phyloP scores from a whole-genome alignment of 2,797 vertebrate genomes.

The Bradypus variegatus region DNA sequence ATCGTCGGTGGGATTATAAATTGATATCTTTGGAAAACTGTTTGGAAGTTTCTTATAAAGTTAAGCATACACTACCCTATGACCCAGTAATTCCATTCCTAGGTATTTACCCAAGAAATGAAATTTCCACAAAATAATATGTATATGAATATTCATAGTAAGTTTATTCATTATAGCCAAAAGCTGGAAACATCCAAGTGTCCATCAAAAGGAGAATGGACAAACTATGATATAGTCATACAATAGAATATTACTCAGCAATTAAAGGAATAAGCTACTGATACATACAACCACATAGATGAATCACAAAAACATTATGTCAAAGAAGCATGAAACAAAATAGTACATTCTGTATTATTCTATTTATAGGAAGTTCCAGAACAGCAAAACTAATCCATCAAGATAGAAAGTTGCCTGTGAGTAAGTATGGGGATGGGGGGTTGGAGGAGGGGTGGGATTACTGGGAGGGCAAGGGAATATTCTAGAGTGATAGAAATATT shows the following conservation, averaged over 20 bases:
- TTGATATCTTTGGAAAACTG: neutral
- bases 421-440: neutral
- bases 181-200: neutral
- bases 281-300: neutral
- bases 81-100: neutral
- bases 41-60: neutral
- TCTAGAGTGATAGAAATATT: neutral
- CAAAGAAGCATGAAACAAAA: neutral
- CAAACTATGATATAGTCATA: neutral
- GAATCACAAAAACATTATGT: neutral
- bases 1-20: neutral
- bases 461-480: neutral
- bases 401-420: neutral
- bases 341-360: neutral
- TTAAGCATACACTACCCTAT: neutral
- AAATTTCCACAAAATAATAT: neutral
- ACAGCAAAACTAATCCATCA: neutral
- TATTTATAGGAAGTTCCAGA: neutral
- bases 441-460: neutral
- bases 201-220: neutral
- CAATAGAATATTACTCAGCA: neutral
- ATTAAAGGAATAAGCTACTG: conserved; percentile 1
- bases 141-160: neutral
- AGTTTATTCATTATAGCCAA: neutral
- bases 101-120: neutral